Conservation (phyloP, 1,140 invertebrate species). For the Cecropterus lyciades region DNA sequence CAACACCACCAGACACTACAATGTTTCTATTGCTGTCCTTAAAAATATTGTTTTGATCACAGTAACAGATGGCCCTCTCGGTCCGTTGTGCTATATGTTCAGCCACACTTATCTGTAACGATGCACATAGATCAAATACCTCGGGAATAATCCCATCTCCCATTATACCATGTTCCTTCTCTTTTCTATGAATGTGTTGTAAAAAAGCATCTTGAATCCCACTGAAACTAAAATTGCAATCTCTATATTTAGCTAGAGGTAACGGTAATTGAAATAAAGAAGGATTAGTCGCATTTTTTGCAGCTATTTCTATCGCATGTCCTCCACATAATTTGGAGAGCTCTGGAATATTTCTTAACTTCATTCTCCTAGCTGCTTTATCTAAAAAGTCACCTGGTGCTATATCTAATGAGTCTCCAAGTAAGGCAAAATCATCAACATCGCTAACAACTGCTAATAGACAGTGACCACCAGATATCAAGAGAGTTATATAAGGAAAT, state of each 20-base stretch:
- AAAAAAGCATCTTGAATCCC: constrained; percentile 67
- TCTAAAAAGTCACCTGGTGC: constrained; percentile 96
- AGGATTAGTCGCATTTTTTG: constrained; percentile 88
- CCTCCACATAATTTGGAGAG: constrained; percentile 92
- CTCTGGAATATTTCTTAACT: constrained; percentile 91
- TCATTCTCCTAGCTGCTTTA: constrained; percentile 94
- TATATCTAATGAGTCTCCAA: constrained; percentile 93
- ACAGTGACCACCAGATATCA: constrained; percentile 97
- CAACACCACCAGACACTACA: constrained; percentile 97
- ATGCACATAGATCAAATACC: constrained; percentile 94
- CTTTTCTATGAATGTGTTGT: constrained; percentile 58
- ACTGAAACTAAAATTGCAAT: constrained; percentile 80
- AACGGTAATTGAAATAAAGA: constrained; percentile 88
- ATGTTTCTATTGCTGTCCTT: constrained; percentile 85
- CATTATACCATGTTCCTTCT: constrained; percentile 72
- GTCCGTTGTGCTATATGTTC: constrained; percentile 92
- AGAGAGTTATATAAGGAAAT: constrained; percentile 95
- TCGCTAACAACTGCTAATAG: constrained; percentile 91
- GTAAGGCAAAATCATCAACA: constrained; percentile 90
- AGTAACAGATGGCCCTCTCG: constrained; percentile 91
- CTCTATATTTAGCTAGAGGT: constrained; percentile 84
- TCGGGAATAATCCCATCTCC: constrained; percentile 90
- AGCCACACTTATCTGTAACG: constrained; percentile 90
- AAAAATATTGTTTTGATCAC: constrained; percentile 86
- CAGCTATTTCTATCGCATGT: constrained; percentile 92